Conservation (phyloP, 2,113 vertebrate genomes). For the Columba livia region DNA sequence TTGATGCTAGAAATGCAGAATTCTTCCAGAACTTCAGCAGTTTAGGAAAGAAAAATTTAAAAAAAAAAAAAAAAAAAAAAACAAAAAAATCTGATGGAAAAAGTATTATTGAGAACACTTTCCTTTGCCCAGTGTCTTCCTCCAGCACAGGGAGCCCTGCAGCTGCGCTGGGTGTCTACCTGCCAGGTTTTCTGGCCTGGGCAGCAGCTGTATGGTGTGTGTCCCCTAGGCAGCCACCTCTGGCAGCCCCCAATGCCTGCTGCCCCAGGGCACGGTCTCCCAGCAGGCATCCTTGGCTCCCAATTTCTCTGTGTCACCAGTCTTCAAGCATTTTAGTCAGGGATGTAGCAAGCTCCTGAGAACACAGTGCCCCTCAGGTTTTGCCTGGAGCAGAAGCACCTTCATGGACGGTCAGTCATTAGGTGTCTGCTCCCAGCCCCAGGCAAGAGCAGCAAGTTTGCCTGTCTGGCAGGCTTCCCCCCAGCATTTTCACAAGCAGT, state of each 20-base stretch:
- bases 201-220: background rate
- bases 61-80: background rate
- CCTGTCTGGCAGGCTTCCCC: background rate
- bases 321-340: rapidly evolving
- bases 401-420: background rate
- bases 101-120: background rate
- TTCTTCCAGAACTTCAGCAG: background rate
- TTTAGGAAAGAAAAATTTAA: background rate
- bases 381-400: background rate
- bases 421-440: background rate
- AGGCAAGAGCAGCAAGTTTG: background rate
- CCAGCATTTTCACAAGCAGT: background rate
- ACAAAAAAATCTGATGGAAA: background rate
- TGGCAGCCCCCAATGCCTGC: background rate
- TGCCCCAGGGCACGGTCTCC: rapidly evolving
- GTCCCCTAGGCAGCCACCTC: rapidly evolving
- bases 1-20: background rate
- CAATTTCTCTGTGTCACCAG: background rate
- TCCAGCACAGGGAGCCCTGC: background rate
- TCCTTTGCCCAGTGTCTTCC: background rate
- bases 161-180: background rate
- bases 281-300: background rate
- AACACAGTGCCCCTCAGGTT: background rate
- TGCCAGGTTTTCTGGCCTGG: background rate
- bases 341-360: background rate